A percentile compares a stretch with the other conserved stretches of the same genome.
These are phyloP conservation scores for Gymnarchus niloticus DNA, from an alignment of 2,113 vertebrate species.

Conservation along the genomic window DNA sequence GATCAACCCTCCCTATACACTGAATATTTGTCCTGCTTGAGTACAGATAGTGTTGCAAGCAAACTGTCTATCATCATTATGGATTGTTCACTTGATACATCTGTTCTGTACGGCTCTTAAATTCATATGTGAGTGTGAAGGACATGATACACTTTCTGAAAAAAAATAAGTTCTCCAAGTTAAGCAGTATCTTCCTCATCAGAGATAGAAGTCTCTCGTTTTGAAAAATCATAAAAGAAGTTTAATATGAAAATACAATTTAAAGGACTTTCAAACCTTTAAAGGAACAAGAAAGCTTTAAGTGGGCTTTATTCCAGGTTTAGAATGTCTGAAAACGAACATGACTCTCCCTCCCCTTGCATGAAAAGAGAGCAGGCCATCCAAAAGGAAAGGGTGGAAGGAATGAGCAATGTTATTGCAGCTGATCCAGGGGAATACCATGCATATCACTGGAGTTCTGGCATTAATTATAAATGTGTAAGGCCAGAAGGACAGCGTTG, in stretches of 20 bases:
- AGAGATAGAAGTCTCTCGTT: neutral
- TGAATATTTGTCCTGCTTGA: neutral
- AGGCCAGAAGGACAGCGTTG: conserved; percentile 23
- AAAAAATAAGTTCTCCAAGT: neutral
- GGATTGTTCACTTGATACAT: neutral
- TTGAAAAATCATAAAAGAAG: neutral
- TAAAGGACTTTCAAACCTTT: conserved; percentile 19
- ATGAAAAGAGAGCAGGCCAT: conserved; percentile 54
- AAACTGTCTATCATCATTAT: neutral
- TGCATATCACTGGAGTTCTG: conserved; percentile 28
- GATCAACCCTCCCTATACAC: no score
- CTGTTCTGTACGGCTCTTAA: neutral
- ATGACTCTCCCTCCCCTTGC: conserved; percentile 40
- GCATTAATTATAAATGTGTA: conserved; percentile 43
- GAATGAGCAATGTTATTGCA: conserved; percentile 59
- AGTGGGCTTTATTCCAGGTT: conserved; percentile 52
- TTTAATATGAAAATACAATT: neutral
- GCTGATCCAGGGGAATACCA: conserved; percentile 49
- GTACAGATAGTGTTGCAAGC: neutral
- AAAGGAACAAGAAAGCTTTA: conserved; percentile 46
- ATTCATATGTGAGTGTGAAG: neutral
- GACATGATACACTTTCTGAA: neutral
- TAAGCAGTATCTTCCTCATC: neutral
- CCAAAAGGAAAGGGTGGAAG: conserved; percentile 48
- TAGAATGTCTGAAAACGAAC: conserved; percentile 56